A percentile compares a stretch with the other conserved stretches of the same genome.
Conservation (phyloP, 2,888 invertebrate species). For the Platycheirus rosarum region DNA sequence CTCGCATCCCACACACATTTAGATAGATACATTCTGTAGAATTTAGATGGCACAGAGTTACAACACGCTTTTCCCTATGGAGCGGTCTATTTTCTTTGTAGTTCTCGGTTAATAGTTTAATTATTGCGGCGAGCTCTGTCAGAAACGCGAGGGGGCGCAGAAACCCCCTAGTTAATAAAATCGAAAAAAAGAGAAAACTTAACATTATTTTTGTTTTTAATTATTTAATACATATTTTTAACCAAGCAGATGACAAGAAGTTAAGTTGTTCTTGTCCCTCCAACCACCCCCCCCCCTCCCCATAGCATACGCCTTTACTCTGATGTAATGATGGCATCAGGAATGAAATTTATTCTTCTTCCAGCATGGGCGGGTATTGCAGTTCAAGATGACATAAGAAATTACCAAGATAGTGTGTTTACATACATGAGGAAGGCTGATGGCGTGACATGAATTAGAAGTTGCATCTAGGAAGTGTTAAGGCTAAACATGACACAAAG, state of each 20-base stretch:
- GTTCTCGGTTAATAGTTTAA: slow-evolving; percentile 69
- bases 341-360: background rate
- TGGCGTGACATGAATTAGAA: slow-evolving; percentile 34
- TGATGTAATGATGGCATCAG: slow-evolving; percentile 2
- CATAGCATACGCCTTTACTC: background rate
- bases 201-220: too few relatives aligned
- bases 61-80: slow-evolving; percentile 43
- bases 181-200: slow-evolving; percentile 44
- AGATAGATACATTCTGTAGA: background rate
- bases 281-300: background rate
- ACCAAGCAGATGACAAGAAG: slow-evolving; percentile 40
- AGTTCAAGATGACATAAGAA: slow-evolving; percentile 19
- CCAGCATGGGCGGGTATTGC: background rate
- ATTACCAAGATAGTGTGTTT: background rate
- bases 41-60: slow-evolving; percentile 40
- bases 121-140: slow-evolving; percentile 34
- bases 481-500: slow-evolving; percentile 22
- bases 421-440: background rate
- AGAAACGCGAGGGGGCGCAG: background rate
- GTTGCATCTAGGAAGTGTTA: slow-evolving; percentile 36
- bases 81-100: slow-evolving; percentile 70
- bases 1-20: slow-evolving; percentile 33
- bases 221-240: too few relatives aligned
- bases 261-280: slow-evolving; percentile 7
- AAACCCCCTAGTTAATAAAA: slow-evolving; percentile 8